Percentiles rank a stretch among this genome's conserved stretches.
phyloP scores from a whole-genome alignment of 1,140 invertebrate genomes.

The Diorhabda elongata region DNA sequence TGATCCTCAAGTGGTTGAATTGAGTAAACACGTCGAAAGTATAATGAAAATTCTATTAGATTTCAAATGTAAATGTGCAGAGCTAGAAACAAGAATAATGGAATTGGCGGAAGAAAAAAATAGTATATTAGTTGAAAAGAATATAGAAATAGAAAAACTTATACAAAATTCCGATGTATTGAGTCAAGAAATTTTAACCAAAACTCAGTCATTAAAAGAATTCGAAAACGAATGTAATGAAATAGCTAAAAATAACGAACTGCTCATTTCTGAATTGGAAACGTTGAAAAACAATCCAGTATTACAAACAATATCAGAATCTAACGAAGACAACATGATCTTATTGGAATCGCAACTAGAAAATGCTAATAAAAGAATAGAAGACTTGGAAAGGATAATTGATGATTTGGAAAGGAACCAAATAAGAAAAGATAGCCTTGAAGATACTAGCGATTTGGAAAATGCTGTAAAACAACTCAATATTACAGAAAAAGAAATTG shows the following conservation, averaged over 20 bases:
- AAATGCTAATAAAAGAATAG: conserved; percentile 38
- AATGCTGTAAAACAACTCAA: conserved; percentile 27
- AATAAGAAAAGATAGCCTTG: conserved; percentile 17
- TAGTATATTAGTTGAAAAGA: conserved; percentile 38
- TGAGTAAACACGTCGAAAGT: conserved; percentile 42
- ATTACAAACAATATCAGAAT: conserved; percentile 62
- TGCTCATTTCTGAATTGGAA: conserved; percentile 58
- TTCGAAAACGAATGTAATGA: conserved; percentile 60
- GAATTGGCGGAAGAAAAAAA: conserved; percentile 41
- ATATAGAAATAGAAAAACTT: conserved; percentile 44
- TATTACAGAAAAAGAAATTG: conserved; percentile 23
- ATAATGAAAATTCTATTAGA: conserved; percentile 45
- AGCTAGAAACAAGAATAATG: conserved; percentile 43
- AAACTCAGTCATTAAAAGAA: conserved; percentile 45
- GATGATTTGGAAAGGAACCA: conserved; percentile 20
- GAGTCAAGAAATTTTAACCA: conserved; percentile 39
- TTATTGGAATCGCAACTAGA: conserved; percentile 59
- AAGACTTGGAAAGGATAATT: conserved; percentile 38
- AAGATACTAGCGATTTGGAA: conserved; percentile 23
- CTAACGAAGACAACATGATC: conserved; percentile 60
- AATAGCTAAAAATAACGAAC: conserved; percentile 64
- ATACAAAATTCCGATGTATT: conserved; percentile 39
- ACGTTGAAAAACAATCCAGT: conserved; percentile 57
- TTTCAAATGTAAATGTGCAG: conserved; percentile 41
- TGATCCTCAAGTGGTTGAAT: conserved; percentile 29